These are phyloP conservation scores for Pectinophora gossypiella DNA, from an alignment of 1,140 invertebrate species.

Conservation along the genomic window DNA sequence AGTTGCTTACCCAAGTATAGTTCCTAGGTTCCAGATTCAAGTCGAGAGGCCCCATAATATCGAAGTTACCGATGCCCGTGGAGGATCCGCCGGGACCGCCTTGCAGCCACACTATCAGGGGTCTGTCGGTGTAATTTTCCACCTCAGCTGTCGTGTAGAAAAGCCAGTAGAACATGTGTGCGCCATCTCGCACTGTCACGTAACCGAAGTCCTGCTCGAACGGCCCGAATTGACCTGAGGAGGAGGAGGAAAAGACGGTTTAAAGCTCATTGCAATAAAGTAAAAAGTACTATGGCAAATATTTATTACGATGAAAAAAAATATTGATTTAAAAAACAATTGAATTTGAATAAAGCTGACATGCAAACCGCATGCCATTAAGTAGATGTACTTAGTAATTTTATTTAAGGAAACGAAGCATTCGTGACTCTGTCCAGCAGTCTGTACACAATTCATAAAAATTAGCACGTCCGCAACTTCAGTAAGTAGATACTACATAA, in stretches of 20 bases:
- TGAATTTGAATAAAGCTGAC: too few species aligned
- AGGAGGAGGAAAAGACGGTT: neutral
- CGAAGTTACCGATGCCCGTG: conserved; percentile 87
- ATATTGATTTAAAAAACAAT: too few species aligned
- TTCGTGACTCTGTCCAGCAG: too few species aligned
- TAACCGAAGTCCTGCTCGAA: conserved; percentile 57
- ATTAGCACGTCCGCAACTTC: too few species aligned
- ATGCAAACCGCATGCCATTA: too few species aligned
- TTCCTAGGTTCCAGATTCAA: conserved; percentile 79
- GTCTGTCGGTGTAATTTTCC: conserved; percentile 76
- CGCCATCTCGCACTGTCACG: conserved; percentile 79
- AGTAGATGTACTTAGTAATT: too few species aligned
- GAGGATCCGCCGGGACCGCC: conserved; percentile 86
- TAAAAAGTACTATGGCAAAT: too few species aligned
- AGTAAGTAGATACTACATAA: too few species aligned
- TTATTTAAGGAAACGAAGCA: too few species aligned
- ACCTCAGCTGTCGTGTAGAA: conserved; percentile 82
- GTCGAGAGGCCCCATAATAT: conserved; percentile 84
- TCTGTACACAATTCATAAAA: too few species aligned
- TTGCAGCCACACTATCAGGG: conserved; percentile 87
- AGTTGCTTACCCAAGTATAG: conserved; percentile 86
- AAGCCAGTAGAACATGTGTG: conserved; percentile 91
- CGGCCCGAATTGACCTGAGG: conserved; percentile 51
- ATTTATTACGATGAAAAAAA: too few species aligned
- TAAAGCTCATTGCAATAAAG: too few species aligned